Evolutionary conservation across 2,888 invertebrate genomes (phyloP), one percentile per base, ranked within the genome.

Genomic region (Cyaniris semiargus): DNA sequence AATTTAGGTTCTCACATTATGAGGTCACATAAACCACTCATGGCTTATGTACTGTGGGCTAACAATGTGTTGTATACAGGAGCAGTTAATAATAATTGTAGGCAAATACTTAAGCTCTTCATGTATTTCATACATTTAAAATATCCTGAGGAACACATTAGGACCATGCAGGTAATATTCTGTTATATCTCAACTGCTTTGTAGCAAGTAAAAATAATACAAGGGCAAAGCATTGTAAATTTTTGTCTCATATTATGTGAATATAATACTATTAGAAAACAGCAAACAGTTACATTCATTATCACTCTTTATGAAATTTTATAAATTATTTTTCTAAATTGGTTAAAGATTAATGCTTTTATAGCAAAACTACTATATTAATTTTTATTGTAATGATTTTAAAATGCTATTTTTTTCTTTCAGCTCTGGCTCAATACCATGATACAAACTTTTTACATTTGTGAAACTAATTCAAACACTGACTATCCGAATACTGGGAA

Each of bases 341-440:
- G 44, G 44, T 38, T 10, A 38, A 38, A 38, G 2, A 38, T 10
- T 38, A 38, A 38, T 38, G 38, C 10, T 38, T 10, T 10, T 38
- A 0, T 8, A 10, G 6, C 1, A 10, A 38, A 38, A 8, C 38
- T 38, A 10, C 38, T 2, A 38, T 34, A 34, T 34, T 34, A 38
- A 8, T 38, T 10, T 10, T 38, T 38, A 38, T 38, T 38, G 7
- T 58, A n/a, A 56, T n/a, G n/a, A 56, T 21, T 58, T 21, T 21
- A 3, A 21, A 58, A 60, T 7, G 21, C 21, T 8, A 21, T n/a
- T 23, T 21, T 60, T 13, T 76, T 75, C 56, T 81, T 90, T 87
- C 88, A 94, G 93, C 83, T 82, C 23, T 93, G 92, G 92, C 81
- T 94, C 8, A 93, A 92, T 80, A 81, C 86, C 38, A 85, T 91